Percentiles rank a stretch among this genome's conserved stretches.
Conservation (phyloP, 2,797 vertebrate species). For the Gymnopithys bicolor region DNA sequence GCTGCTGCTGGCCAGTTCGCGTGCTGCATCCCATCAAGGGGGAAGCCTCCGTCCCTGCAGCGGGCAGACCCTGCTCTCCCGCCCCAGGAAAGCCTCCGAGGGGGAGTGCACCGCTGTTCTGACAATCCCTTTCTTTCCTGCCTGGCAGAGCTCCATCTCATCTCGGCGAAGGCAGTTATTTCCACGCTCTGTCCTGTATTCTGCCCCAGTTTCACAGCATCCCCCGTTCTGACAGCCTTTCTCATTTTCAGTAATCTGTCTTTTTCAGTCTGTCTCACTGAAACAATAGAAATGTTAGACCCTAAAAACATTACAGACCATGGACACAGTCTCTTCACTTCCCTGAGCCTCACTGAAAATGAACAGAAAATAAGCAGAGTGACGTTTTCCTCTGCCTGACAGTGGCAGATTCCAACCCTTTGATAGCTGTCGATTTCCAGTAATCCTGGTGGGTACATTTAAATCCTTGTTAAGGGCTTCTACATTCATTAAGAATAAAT, state of each 20-base stretch:
- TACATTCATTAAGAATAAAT: constrained; percentile 66
- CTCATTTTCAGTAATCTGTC: not conserved
- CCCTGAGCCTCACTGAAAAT: not conserved
- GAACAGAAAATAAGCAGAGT: not conserved
- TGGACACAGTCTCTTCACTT: not conserved
- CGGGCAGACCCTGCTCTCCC: not conserved
- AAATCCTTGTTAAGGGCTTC: constrained; percentile 57
- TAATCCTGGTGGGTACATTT: constrained; percentile 59
- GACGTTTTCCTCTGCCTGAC: not conserved
- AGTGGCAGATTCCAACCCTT: constrained; percentile 9
- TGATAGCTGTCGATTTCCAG: constrained; percentile 45
- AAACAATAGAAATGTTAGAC: not conserved
- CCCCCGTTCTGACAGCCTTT: not conserved
- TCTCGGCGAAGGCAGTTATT: not conserved
- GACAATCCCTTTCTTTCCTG: constrained; percentile 21
- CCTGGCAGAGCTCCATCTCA: constrained; percentile 47
- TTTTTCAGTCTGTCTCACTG: not conserved
- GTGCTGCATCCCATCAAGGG: not conserved
- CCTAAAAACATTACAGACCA: not conserved
- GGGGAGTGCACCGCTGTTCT: not conserved
- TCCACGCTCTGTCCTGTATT: not conserved
- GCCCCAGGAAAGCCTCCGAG: not conserved
- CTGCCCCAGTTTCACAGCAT: not conserved
- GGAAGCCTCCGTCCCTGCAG: not conserved
- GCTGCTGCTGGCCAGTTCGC: not conserved